Percentiles rank a stretch among this genome's conserved stretches.
Evolutionary conservation across 35 echinoderm and acorn worm genomes (phyloP).

Genomic region (Heliocidaris tuberculata): DNA sequence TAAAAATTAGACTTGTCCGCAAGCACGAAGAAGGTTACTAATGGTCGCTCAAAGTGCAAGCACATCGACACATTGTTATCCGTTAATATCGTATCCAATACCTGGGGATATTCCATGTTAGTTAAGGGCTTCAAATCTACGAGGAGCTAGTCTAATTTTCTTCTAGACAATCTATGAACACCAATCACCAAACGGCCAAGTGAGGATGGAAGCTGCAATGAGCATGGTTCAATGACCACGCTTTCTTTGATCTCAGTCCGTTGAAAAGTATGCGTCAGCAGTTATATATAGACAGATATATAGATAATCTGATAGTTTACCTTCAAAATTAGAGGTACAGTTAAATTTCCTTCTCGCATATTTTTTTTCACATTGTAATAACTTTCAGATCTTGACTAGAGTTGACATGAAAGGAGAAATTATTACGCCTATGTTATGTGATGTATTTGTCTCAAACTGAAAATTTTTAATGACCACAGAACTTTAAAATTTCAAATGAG

Average conservation of each 20-base stretch:
- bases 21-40: not conserved
- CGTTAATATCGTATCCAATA: not conserved
- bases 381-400: too few relatives aligned
- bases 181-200: not conserved
- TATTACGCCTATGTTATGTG: too few relatives aligned
- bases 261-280: not conserved
- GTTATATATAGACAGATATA: not conserved
- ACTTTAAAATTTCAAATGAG: too few relatives aligned
- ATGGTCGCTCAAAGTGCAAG: constrained; percentile 8
- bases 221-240: not conserved
- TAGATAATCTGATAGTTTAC: too few relatives aligned
- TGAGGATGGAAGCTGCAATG: not conserved
- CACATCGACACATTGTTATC: not conserved
- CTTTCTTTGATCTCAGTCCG: not conserved
- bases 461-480: too few relatives aligned
- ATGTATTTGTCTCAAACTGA: too few relatives aligned
- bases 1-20: not conserved
- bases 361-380: too few relatives aligned
- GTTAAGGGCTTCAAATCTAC: not conserved
- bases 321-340: too few relatives aligned
- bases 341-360: too few relatives aligned
- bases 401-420: too few relatives aligned
- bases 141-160: not conserved
- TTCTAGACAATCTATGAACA: not conserved
- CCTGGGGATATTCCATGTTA: constrained; percentile 1